Base-by-base conservation (phyloP, 2,797 vertebrate genomes). In the Acrossocheilus fasciatus region DNA sequence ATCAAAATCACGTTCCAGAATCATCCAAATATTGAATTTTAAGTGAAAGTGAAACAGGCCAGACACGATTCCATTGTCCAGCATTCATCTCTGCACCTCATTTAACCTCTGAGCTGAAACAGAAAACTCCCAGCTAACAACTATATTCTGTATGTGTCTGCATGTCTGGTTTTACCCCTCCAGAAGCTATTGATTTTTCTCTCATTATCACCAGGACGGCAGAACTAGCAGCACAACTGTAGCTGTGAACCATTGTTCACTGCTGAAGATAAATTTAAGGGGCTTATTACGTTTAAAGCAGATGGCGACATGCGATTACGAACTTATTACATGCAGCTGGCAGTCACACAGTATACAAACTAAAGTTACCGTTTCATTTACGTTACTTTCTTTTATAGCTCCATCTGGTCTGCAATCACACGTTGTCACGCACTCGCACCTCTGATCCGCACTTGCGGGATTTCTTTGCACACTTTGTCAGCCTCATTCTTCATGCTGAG, bases 151-250 rank as follows among this genome's bases (percentile, higher is more conserved):
- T 43, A 45, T 43, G 75, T 84, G 81, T 68, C 20, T 7, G 62
- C 69, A 43, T 41, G 34, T 68, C 36, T 76, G 34, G 23, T 36
- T 86, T 85, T 83, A 83, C 81, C 77, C 69, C 45, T 79, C 36
- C 45, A 52, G 81, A 62, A 66, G n/a, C 81, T 76, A 89, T 86
- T 89, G 88, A 89, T 89, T 88, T 87, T 83, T 89, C 88, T 86
- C 87, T 90, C 86, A 84, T 89, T 90, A 88, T 81, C 87, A 83
- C 83, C 74, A 66, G 30, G 83, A 68, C 1, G 64, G 75, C 89
- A 77, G 83, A 66, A 84, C 77, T 80, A 73, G 62, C 52, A 50
- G 50, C 45, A 79, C 76, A 72, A 36, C 83, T 59, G 50, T 43
- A 34, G 76, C 76, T 57, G 39, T 47, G 70, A 82, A 74, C 80